Evolutionary conservation across 2,797 vertebrate species (phyloP), one percentile per base, ranked within the genome.

Genomic region (Aphelocoma californica): DNA sequence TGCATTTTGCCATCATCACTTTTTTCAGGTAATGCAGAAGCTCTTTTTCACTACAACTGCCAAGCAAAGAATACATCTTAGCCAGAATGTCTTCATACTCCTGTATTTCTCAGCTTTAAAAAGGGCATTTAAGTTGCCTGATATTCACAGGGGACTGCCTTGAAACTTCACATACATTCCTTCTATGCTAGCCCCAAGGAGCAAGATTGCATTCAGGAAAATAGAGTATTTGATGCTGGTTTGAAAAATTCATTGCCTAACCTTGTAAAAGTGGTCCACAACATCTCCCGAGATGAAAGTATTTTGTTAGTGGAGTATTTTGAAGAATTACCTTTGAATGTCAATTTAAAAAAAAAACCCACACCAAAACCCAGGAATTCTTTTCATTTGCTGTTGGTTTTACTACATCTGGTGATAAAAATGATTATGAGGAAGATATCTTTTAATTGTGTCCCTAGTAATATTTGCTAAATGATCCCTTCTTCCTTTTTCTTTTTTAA

Each of bases 221-320:
- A 95, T 26, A 71, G 9, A 67, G 87, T 62, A 94, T 81, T 94
- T 95, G 87, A 93, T 85, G 75, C 78, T 86, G 64, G 53, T 67
- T 96, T 95, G 88, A 96, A 96, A 92, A 95, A 90, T 95, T 92
- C 81, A 93, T 87, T 94, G 75, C 72, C 81, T 95, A 95, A 87
- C 74, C 65, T 77, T 95, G 72, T 93, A 53, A 81, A 91, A 92
- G 69, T 62, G 83, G 88, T 87, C 94, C 32, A 90, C 65, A 91
- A 94, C 81, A 87, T 69, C 61, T 94, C 86, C 54, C 88, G 77
- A 94, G 86, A 93, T 1, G 1, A 60, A 90, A 93, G 61, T 82
- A 92, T 87, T 97, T 95, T 95, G 71, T 94, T 87, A 93, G 80
- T 32, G 4, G 57, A 88, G 60, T 79, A 92, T 93, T 95, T 90